These are phyloP conservation scores for Xiphophorus couchianus DNA, from an alignment of 2,113 vertebrate species.

Conservation along the genomic window DNA sequence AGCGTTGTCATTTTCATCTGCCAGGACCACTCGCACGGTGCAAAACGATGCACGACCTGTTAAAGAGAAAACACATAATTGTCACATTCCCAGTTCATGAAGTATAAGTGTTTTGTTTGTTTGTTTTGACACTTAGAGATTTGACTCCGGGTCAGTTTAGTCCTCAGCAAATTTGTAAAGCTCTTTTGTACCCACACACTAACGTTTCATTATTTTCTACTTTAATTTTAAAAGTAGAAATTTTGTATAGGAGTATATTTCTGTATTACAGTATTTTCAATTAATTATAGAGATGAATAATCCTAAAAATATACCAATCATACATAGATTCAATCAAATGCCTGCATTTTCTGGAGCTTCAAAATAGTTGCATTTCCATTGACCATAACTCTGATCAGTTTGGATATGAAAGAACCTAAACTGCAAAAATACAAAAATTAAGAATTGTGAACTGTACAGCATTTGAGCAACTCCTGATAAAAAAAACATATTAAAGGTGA, in stretches of 20 bases:
- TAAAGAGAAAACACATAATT: neutral
- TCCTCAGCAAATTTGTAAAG: neutral
- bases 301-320: neutral
- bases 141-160: neutral
- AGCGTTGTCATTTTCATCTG: slow-evolving; percentile 95
- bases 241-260: neutral
- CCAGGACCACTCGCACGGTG: slow-evolving; percentile 89
- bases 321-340: neutral
- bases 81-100: neutral
- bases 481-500: neutral
- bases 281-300: neutral
- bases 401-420: neutral
- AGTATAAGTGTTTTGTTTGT: neutral
- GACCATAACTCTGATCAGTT: neutral
- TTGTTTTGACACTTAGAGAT: neutral
- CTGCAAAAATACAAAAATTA: neutral
- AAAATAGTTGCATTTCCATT: neutral
- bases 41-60: slow-evolving; percentile 89
- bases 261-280: neutral
- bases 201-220: neutral
- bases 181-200: neutral
- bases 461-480: neutral
- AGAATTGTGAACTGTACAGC: neutral
- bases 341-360: neutral
- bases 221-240: neutral